Evolutionary conservation across 1,140 invertebrate genomes (phyloP).

Genomic region (Drosophila punjabiensis): DNA sequence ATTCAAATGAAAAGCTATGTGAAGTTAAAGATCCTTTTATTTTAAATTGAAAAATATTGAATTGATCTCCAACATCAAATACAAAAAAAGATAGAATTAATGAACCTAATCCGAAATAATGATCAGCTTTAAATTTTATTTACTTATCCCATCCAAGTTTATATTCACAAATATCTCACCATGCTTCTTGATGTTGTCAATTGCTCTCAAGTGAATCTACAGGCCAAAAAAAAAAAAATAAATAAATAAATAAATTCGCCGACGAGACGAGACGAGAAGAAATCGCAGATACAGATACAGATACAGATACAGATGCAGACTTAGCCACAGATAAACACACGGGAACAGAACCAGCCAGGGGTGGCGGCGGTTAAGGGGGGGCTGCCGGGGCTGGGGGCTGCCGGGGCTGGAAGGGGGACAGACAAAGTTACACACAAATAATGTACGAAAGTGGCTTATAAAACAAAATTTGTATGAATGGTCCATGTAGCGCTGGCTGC

Average conservation of each 20-base stretch:
- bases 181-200: slow-evolving; percentile 30
- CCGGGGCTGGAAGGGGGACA: slow-evolving; percentile 11
- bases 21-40: not conserved
- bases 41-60: not conserved
- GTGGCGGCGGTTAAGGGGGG: not conserved
- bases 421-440: slow-evolving; percentile 80
- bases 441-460: slow-evolving; percentile 82
- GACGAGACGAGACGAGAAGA: slow-evolving; percentile 23
- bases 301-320: slow-evolving; percentile 23
- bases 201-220: slow-evolving; percentile 52
- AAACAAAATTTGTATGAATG: slow-evolving; percentile 84
- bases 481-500: slow-evolving; percentile 72
- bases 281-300: slow-evolving; percentile 35
- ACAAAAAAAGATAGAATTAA: not conserved
- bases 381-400: not conserved
- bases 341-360: slow-evolving; percentile 15
- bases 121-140: not conserved
- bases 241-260: slow-evolving; percentile 17
- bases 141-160: not conserved
- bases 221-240: slow-evolving; percentile 6
- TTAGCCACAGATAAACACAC: slow-evolving; percentile 36
- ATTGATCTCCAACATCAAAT: not conserved
- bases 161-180: slow-evolving; percentile 4
- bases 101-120: not conserved
- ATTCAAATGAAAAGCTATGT: no score